Evolutionary conservation across 2,888 invertebrate genomes (phyloP).

Genomic region (Bruchidius siliquastri): DNA sequence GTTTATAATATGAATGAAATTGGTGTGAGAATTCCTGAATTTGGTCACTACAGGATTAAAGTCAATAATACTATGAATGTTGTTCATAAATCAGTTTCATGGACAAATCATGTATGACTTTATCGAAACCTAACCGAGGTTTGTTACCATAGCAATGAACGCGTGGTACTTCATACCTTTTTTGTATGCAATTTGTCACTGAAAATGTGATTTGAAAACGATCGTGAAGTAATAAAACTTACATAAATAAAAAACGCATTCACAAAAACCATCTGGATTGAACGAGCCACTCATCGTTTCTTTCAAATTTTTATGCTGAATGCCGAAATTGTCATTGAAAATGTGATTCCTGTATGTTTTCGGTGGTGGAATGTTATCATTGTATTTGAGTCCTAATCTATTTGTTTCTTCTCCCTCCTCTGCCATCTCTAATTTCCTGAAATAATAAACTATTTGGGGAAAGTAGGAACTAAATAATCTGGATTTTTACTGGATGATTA

Average conservation of each 20-base stretch:
- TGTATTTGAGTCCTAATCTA: conserved; percentile 10
- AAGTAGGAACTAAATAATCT: neutral
- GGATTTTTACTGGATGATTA: too few species aligned
- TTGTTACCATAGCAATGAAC: too few species aligned
- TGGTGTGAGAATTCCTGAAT: too few species aligned
- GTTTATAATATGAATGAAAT: too few species aligned
- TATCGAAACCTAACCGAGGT: too few species aligned
- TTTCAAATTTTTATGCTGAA: conserved; percentile 32
- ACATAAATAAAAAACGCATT: conserved; percentile 48
- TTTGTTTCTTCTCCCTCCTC: conserved; percentile 44
- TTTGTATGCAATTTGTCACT: too few species aligned
- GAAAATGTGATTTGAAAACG: too few species aligned
- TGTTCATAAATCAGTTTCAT: too few species aligned
- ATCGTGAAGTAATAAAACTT: conserved; percentile 20
- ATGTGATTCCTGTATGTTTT: conserved; percentile 43
- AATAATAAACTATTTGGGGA: conserved; percentile 12
- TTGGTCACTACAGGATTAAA: too few species aligned
- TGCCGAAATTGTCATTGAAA: conserved; percentile 48
- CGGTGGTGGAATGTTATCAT: conserved; percentile 24
- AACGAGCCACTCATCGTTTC: conserved; percentile 34
- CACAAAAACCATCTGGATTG: conserved; percentile 41
- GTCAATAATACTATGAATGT: too few species aligned
- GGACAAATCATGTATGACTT: too few species aligned
- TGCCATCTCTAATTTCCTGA: conserved; percentile 46
- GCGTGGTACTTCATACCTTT: too few species aligned